phyloP scores from a whole-genome alignment of 1,140 invertebrate genomes.

The Xylocopa sonorina region DNA sequence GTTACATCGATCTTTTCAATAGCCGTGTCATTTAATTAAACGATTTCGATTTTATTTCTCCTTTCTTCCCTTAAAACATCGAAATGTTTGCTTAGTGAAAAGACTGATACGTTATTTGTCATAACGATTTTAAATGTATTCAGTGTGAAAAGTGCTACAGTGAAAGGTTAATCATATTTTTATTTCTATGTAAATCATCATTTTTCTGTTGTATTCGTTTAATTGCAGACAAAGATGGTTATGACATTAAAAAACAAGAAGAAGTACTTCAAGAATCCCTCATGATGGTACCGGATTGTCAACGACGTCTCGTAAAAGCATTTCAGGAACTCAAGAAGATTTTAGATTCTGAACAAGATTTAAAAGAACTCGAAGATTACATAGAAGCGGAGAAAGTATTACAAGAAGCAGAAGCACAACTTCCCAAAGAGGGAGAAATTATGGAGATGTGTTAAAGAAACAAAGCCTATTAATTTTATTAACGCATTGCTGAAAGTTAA shows the following conservation, averaged over 20 bases:
- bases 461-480: conserved; percentile 6
- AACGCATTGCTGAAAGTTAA: neutral
- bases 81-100: neutral
- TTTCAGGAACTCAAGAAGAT: conserved; percentile 89
- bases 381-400: conserved; percentile 86
- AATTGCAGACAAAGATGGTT: conserved; percentile 88
- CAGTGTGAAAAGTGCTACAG: conserved; percentile 9
- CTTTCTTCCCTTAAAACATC: neutral
- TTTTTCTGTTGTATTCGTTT: conserved; percentile 19
- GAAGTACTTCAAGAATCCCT: conserved; percentile 93
- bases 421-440: conserved; percentile 77
- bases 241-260: conserved; percentile 93
- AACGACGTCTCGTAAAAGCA: conserved; percentile 89
- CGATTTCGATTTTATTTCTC: neutral
- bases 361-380: conserved; percentile 89
- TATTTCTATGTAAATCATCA: neutral
- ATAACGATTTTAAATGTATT: neutral
- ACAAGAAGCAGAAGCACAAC: conserved; percentile 86
- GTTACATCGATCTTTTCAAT: conserved; percentile 25
- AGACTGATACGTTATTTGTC: neutral
- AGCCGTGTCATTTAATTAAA: conserved; percentile 15
- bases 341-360: conserved; percentile 88
- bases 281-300: conserved; percentile 95
- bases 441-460: conserved; percentile 70
- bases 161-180: neutral